Evolutionary conservation across 2,797 vertebrate genomes (phyloP).

Genomic region (Hafferia zeledoni): DNA sequence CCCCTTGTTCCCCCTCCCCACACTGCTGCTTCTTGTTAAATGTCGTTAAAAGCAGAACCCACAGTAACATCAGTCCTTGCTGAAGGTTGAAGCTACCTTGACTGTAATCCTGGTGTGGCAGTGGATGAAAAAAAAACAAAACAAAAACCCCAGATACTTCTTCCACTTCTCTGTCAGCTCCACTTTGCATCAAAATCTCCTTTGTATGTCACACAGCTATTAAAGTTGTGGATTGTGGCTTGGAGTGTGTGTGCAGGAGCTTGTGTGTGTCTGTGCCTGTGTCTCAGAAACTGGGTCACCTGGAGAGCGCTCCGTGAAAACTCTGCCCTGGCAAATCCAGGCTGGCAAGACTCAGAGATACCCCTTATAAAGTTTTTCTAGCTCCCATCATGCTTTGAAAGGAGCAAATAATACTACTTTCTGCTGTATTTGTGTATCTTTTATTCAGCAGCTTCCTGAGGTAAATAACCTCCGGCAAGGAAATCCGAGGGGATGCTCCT

Average conservation of each 20-base stretch:
- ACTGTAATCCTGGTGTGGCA: conserved; percentile 64
- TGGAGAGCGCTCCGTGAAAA: conserved; percentile 25
- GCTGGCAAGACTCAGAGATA: conserved; percentile 19
- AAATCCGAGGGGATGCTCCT: conserved; percentile 52
- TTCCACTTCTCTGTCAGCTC: conserved; percentile 75
- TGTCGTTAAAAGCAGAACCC: conserved; percentile 47
- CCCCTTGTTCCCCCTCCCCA: background rate
- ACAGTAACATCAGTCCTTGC: background rate
- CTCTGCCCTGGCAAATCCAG: conserved; percentile 51
- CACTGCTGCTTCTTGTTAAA: conserved; percentile 30
- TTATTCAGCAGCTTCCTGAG: conserved; percentile 59
- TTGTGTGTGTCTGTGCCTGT: background rate
- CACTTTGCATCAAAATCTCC: conserved; percentile 78
- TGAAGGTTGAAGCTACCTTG: conserved; percentile 78
- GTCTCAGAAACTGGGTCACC: conserved; percentile 74
- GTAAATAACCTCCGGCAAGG: conserved; percentile 60
- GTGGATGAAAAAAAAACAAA: background rate
- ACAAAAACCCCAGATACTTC: background rate
- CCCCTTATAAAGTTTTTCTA: background rate
- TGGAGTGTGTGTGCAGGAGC: background rate
- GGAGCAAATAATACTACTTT: conserved; percentile 5
- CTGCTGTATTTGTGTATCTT: conserved; percentile 24
- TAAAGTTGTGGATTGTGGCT: conserved; percentile 71
- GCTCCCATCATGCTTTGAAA: conserved; percentile 51
- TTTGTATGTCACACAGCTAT: conserved; percentile 75